Percentiles rank a stretch among this genome's conserved stretches.
phyloP scores from a whole-genome alignment of 2,888 invertebrate species.

The Sceliomorpha sp. region DNA sequence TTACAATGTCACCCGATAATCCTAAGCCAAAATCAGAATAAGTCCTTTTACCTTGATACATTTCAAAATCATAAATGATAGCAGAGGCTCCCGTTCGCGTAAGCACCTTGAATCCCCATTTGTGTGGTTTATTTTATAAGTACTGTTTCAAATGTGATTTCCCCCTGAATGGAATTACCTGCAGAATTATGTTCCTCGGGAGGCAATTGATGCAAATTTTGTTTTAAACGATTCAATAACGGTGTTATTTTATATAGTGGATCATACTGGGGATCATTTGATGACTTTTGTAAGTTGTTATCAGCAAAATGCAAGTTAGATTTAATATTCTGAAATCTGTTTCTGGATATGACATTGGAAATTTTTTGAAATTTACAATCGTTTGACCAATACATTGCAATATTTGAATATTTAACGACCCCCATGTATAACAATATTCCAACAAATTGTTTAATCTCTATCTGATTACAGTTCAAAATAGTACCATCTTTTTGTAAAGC shows the following conservation, averaged over 20 bases:
- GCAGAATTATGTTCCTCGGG: constrained; percentile 10
- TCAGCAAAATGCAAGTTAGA: constrained; percentile 9
- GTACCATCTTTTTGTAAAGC: constrained; percentile 9
- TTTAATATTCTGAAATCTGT: constrained; percentile 10
- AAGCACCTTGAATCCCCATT: constrained; percentile 15
- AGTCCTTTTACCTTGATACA: constrained; percentile 11
- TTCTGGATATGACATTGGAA: constrained; percentile 6
- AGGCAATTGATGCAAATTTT: constrained; percentile 8
- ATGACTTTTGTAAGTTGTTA: constrained; percentile 8
- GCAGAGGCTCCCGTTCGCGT: constrained; percentile 11
- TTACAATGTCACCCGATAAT: constrained; percentile 12
- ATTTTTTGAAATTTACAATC: constrained; percentile 5
- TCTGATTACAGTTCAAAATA: constrained; percentile 7
- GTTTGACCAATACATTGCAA: constrained; percentile 9
- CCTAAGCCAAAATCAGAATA: constrained; percentile 8
- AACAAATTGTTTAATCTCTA: constrained; percentile 9
- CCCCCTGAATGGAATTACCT: neutral
- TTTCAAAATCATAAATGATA: constrained; percentile 18
- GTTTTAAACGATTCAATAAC: constrained; percentile 2
- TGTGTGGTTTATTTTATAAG: no score
- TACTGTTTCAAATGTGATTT: neutral
- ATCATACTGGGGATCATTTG: constrained; percentile 8
- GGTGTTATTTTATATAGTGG: constrained; percentile 5
- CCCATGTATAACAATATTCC: constrained; percentile 16
- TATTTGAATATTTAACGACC: neutral